phyloP scores from a whole-genome alignment of 1,140 invertebrate species.

The Hyphantria cunea region DNA sequence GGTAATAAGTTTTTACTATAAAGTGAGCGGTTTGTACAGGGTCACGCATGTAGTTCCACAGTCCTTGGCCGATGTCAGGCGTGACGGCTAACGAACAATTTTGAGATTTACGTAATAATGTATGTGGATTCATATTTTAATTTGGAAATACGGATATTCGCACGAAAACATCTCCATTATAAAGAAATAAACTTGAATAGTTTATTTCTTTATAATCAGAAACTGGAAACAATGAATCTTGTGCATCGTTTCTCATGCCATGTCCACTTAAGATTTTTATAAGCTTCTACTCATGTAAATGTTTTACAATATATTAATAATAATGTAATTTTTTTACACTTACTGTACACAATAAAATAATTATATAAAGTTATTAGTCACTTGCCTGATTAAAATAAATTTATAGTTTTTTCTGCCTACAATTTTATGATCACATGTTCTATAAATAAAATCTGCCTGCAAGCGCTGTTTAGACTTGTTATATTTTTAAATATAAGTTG shows the following conservation, averaged over 20 bases:
- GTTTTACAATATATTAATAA: no score
- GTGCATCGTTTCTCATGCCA: slow-evolving; percentile 2
- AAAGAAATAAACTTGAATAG: no score
- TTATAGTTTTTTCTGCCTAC: no score
- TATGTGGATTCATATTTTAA: slow-evolving; percentile 1
- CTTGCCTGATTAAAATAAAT: no score
- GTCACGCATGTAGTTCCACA: slow-evolving; percentile 14
- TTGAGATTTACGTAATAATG: not conserved
- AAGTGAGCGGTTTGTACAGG: slow-evolving; percentile 2
- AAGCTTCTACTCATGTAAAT: not conserved
- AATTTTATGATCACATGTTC: no score
- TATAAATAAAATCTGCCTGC: no score
- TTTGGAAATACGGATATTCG: slow-evolving; percentile 10
- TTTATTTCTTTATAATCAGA: slow-evolving; percentile 26
- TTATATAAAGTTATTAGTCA: no score
- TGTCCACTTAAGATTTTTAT: not conserved
- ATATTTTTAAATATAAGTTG: no score
- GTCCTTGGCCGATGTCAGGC: slow-evolving; percentile 14
- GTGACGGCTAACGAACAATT: not conserved
- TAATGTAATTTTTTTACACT: no score
- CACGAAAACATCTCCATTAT: slow-evolving; percentile 8
- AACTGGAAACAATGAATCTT: slow-evolving; percentile 13
- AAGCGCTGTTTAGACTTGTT: no score
- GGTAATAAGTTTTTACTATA: slow-evolving; percentile 29
- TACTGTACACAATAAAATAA: no score